phyloP scores from a whole-genome alignment of 2,113 vertebrate species.

The Eira barbara region DNA sequence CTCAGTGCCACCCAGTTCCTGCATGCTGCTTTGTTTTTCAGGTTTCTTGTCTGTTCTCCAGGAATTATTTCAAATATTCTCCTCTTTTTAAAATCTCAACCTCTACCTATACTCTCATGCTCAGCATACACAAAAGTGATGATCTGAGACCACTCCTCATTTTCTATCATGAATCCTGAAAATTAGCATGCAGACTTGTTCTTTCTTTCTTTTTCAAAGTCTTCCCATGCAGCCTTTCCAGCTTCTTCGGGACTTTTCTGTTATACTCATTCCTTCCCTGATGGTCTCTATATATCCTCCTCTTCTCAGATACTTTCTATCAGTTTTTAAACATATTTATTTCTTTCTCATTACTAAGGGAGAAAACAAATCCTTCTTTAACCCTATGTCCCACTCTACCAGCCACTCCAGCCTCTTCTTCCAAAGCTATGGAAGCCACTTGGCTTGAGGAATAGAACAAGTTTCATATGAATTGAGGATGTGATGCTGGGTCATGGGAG shows the following conservation, averaged over 20 bases:
- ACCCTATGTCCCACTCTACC: background rate
- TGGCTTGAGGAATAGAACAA: background rate
- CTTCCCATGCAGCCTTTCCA: background rate
- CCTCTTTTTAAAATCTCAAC: background rate
- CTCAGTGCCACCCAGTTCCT: too few species aligned
- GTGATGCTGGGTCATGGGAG: too few species aligned
- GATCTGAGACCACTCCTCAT: background rate
- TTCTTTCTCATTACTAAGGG: background rate
- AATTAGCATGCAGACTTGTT: background rate
- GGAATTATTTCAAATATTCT: background rate
- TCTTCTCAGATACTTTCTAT: background rate
- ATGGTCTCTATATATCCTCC: background rate
- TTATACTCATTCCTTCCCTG: background rate
- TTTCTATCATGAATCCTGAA: background rate
- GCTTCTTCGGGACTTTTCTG: background rate
- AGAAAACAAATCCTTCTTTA: background rate
- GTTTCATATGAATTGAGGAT: background rate
- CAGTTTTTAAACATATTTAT: background rate
- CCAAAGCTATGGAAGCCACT: background rate
- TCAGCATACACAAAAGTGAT: background rate
- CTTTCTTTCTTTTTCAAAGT: background rate
- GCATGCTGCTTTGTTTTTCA: background rate
- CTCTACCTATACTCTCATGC: background rate
- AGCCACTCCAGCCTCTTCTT: accelerated
- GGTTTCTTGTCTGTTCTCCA: background rate